These are phyloP conservation scores for Stegastes partitus DNA, from an alignment of 2,113 vertebrate species.

Conservation along the genomic window DNA sequence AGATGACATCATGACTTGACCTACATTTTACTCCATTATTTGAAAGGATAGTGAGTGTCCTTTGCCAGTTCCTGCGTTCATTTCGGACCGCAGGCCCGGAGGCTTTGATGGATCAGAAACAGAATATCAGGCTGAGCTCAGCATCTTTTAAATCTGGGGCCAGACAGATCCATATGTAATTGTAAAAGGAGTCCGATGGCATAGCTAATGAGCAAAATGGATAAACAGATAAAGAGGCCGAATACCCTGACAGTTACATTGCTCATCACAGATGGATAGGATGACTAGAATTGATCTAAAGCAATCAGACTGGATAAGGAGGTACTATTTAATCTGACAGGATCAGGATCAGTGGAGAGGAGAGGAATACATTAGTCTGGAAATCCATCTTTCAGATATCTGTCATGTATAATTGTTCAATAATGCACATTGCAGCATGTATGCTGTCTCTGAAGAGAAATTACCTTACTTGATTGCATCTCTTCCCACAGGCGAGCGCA, in stretches of 20 bases:
- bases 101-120: constrained; percentile 53
- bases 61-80: constrained; percentile 51
- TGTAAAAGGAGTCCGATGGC: constrained; percentile 37
- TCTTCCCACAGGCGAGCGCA: constrained; percentile 90
- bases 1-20: constrained; percentile 71
- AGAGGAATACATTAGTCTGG: constrained; percentile 16
- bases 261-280: constrained; percentile 20
- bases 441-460: constrained; percentile 16
- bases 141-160: constrained; percentile 51
- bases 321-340: constrained; percentile 19
- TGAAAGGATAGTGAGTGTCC: constrained; percentile 52
- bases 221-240: constrained; percentile 38
- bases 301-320: constrained; percentile 27
- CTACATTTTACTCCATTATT: constrained; percentile 68
- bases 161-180: constrained; percentile 51
- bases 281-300: constrained; percentile 24
- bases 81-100: constrained; percentile 34
- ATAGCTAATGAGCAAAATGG: constrained; percentile 28
- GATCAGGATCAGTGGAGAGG: constrained; percentile 8
- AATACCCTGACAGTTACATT: constrained; percentile 23
- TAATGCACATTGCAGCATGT: constrained; percentile 14
- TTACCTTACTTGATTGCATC: constrained; percentile 9
- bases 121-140: constrained; percentile 45
- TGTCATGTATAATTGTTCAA: background rate
- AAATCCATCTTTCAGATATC: constrained; percentile 16